A percentile compares a stretch with the other conserved stretches of the same genome.
These are phyloP conservation scores for Alces alces DNA, from an alignment of 2,113 vertebrate species.

Conservation along the genomic window DNA sequence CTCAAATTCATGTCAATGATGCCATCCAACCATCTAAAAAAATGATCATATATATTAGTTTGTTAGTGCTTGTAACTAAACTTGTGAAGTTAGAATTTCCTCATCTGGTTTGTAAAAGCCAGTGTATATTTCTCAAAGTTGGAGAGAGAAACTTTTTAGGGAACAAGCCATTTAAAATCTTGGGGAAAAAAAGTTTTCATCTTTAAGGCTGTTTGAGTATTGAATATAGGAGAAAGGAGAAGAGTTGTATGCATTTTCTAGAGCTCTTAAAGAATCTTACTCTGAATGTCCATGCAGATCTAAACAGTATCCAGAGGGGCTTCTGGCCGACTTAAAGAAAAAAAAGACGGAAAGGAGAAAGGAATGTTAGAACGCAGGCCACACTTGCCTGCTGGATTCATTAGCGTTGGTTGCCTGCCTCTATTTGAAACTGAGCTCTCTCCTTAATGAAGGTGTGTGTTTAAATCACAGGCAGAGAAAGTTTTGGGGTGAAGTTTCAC, in stretches of 20 bases:
- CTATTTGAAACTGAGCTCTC: background rate
- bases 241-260: background rate
- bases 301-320: background rate
- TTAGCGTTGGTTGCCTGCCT: background rate
- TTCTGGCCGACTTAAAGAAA: background rate
- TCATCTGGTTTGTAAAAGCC: background rate
- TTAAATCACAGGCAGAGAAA: constrained; percentile 13
- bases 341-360: background rate
- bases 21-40: background rate
- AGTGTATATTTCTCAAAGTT: constrained; percentile 25
- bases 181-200: constrained; percentile 19
- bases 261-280: background rate
- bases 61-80: background rate
- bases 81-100: constrained; percentile 28
- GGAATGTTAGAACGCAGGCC: background rate
- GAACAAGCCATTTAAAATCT: background rate
- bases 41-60: background rate
- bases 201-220: background rate
- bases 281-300: background rate
- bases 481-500: constrained; percentile 44
- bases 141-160: background rate
- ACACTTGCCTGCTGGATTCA: background rate
- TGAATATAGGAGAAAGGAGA: background rate
- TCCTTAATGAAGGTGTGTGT: constrained; percentile 37
- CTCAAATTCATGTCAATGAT: background rate